Conservation (phyloP, 2,113 vertebrate species). For the Perca flavescens region DNA sequence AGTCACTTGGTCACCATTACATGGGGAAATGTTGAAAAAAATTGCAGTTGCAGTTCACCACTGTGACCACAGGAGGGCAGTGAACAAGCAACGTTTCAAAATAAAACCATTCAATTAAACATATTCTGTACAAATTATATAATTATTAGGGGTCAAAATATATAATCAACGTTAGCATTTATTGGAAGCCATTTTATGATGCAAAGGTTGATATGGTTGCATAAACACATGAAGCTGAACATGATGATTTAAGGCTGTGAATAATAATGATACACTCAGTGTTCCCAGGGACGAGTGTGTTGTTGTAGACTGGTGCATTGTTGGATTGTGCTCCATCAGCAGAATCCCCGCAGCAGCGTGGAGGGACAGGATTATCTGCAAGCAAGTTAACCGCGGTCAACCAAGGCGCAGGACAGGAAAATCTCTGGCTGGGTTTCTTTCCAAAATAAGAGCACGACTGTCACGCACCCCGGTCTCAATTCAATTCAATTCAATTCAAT, state of each 20-base stretch:
- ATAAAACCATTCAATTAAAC: background rate
- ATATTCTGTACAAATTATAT: background rate
- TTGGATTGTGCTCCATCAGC: constrained; percentile 46
- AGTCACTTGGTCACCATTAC: no score
- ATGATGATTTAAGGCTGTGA: background rate
- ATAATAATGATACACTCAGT: background rate
- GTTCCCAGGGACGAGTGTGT: background rate
- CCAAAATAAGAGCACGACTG: constrained; percentile 26
- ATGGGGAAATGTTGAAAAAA: background rate
- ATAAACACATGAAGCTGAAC: background rate
- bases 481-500: no score
- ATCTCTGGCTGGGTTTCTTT: accelerated
- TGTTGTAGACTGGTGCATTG: constrained; percentile 31
- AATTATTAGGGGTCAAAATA: background rate
- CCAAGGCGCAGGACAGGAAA: background rate
- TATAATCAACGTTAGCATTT: background rate
- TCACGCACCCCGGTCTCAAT: no score
- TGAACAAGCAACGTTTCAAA: background rate
- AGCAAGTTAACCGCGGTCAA: background rate
- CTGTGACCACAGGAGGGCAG: constrained; percentile 18
- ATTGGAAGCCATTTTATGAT: no score
- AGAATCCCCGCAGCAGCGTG: constrained; percentile 17
- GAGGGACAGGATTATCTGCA: background rate
- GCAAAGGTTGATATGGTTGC: background rate
- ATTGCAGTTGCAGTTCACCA: background rate